Evolutionary conservation across 2,888 invertebrate species (phyloP), one percentile per base, ranked within the genome.

Genomic region (Apocheima hispidaria): DNA sequence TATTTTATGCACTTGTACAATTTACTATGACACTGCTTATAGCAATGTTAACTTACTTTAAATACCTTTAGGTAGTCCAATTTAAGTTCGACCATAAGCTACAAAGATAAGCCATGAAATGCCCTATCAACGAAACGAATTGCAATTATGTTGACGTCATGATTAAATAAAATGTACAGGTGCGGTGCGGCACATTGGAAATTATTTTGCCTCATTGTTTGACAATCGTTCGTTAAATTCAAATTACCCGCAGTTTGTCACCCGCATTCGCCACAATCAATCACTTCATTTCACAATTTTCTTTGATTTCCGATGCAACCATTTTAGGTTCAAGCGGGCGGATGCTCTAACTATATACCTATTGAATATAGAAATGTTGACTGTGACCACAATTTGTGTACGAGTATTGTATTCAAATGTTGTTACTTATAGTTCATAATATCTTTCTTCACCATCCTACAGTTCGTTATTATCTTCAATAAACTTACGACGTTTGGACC

Each of bases 221-320:
- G 10, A 38, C 21, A 21, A 46, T 28, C 6, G 28, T 2, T 28
- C 26, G 16, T 26, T 26, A 16, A 12, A 18, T 20, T 41, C 30
- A 20, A 52, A 59, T 51, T 28, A 21, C 21, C 51, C 23, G 28
- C 52, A 18, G 30, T 52, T 51, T 52, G 44, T 14, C 21, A 36
- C 44, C 54, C 43, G 16, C 23, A 54, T 53, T 36, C 7, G 14
- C 16, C 30, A 9, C 40, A 40, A 35, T 44, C 21, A 44, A 30
- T 40, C 28, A 33, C 38, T 48, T 60, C 35, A 36, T 60, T 54
- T 52, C 51, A 30, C 14, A 51, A 26, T 38, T 26, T 16, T 20
- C 40, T 26, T 49, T 43, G 43, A 54, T 60, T 54, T 49, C 26
- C 49, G 48, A 33, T 52, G 58, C 58, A 44, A 38, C 3, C 36